Base-by-base conservation (phyloP, 2,113 vertebrate species). In the Camelus bactrianus region DNA sequence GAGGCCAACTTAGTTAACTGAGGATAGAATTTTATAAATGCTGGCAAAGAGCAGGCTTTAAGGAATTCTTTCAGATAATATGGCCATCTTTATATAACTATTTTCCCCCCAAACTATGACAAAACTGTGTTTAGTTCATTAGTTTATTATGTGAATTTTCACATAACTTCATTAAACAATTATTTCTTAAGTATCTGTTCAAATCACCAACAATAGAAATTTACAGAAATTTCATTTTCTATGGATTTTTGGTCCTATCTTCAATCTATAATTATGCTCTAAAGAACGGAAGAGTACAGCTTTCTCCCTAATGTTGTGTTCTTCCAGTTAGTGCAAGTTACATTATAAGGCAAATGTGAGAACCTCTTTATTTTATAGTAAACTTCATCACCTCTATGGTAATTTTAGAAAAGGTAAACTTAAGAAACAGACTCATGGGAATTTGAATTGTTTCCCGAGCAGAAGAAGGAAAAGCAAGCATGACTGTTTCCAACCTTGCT, bases 231-330 rank as follows among this genome's bases (percentile, higher is more conserved):
- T 96, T 95, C 0, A 8, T 84, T 96, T 92, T 90, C 54, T 80
- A 97, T 95, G 95, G 96, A 97, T 98, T 96, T 97, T 92, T 95
- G 92, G 83, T 94, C 64, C 91, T 90, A 93, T 95, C 80, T 75
- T 90, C 87, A 93, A 95, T 89, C 75, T 82, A 93, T 96, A 97
- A 97, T 95, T 95, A 95, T 58, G 76, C 98, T 88, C 75, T 60
- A 94, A n/a, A 16, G 70, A 82, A 88, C 70, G 19, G 72, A 97
- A 96, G 97, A 52, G 89, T 5, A 26, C 50, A 96, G 93, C 70
- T 67, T 79, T 0, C 32, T 8, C 9, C 38, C n/a, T 26, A 76
- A 65, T 46, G 89, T 2, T 89, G 35, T 69, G 26, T 38, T 77
- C n/a, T 76, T 38, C 77, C 96, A 79, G 97, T 60, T 89, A 92